Conservation (phyloP, 92 coral and sea anemone genomes). For the Parazoanthus darwini region DNA sequence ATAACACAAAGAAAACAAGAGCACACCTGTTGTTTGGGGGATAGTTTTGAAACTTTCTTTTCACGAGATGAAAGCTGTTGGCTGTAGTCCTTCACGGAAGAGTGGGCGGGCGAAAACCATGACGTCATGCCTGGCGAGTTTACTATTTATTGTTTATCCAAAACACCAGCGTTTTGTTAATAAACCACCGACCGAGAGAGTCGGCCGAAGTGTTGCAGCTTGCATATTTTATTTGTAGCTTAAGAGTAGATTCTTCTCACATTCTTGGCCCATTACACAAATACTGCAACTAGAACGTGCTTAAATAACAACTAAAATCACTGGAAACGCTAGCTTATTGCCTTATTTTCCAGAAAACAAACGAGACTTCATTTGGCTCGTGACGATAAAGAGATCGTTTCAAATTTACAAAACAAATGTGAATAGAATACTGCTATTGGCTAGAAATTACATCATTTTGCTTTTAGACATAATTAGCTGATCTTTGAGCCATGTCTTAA, state of each 20-base stretch:
- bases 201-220: not conserved
- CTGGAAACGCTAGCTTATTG: not conserved
- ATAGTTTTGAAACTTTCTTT: conserved; percentile 33
- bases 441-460: conserved; percentile 27
- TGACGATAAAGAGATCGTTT: not conserved
- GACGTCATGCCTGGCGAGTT: conserved; percentile 29
- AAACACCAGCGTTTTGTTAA: conserved; percentile 41
- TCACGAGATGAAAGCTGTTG: conserved; percentile 21
- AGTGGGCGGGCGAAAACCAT: conserved; percentile 41
- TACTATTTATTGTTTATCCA: conserved; percentile 25
- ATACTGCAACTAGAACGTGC: not conserved
- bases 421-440: conserved; percentile 13
- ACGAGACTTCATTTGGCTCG: not conserved
- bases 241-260: not conserved
- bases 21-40: conserved; percentile 40
- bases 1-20: conserved; percentile 2
- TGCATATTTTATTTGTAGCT: conserved; percentile 3
- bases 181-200: conserved; percentile 10
- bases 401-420: not conserved
- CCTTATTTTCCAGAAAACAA: not conserved
- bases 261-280: not conserved
- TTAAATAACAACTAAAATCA: not conserved
- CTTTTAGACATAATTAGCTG: conserved; percentile 31
- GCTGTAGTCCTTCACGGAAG: conserved; percentile 33
- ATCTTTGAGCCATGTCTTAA: conserved; percentile 28